Evolutionary conservation across 2,113 vertebrate species (phyloP), one percentile per base, ranked within the genome.

Genomic region (Triplophysa siluroides): DNA sequence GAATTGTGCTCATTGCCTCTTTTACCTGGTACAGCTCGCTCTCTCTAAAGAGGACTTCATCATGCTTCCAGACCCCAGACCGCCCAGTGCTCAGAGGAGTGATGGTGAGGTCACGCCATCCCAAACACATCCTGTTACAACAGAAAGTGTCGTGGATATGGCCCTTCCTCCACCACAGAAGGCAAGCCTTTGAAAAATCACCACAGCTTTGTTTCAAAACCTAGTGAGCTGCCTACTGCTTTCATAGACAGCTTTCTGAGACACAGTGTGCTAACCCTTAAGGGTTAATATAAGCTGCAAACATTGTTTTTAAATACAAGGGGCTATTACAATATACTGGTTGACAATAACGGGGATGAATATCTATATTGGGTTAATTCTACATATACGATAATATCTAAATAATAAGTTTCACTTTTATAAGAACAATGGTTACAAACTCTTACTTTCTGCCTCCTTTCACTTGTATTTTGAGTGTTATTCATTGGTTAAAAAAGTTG

Each of bases 41-140:
- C 89, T 90, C 82, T 89, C 92, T 86, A 94, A 94, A 86, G 93
- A 95, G 83, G 92, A 94, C 84, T 78, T 96, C 85, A 85, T 95
- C 79, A 86, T 90, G 86, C 94, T 96, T 87, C 91, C 86, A 85
- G 90, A 88, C 81, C 88, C 88, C 81, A 91, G 90, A 69, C 88
- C 83, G 75, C 86, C 89, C 84, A 75, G 76, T 2, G 86, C 91
- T 84, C 89, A 86, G 83, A 85, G 87, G 87, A 52, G 81, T 6
- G 64, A 72, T 66, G 83, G 73, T 62, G 79, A 88, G 58, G 21
- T 43, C 72, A 56, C 62, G 41, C 86, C 80, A 78, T 83, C 84
- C 66, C 86, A 23, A 73, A 14, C 79, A 19, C 86, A 84, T 68
- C 83, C 67, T 86, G 90, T 87, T 71, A 89, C 85, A 68, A 33